phyloP scores from a whole-genome alignment of 2,113 vertebrate genomes.

The Triplophysa rosa region DNA sequence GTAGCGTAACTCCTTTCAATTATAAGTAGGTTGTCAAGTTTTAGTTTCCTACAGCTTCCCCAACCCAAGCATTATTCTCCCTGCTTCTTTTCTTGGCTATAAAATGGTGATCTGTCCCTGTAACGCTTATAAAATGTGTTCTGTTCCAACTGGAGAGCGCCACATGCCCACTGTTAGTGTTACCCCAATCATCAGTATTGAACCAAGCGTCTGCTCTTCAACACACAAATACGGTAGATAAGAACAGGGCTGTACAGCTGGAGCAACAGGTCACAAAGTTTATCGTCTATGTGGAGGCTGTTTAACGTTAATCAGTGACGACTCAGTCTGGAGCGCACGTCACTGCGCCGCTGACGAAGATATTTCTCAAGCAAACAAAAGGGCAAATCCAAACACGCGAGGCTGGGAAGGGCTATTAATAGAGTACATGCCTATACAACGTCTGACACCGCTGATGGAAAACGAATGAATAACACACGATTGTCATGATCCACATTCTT shows the following conservation, averaged over 20 bases:
- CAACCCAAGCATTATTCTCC: no score
- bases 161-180: slow-evolving; percentile 3
- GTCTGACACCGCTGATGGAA: neutral
- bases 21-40: no score
- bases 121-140: neutral
- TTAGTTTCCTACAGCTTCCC: no score
- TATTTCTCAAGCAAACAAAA: slow-evolving; percentile 48
- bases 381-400: slow-evolving; percentile 27
- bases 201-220: neutral
- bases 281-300: neutral
- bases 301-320: slow-evolving; percentile 54
- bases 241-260: neutral
- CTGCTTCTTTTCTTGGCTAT: neutral
- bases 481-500: neutral
- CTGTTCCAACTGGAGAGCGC: neutral
- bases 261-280: neutral
- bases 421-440: neutral
- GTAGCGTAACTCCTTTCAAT: no score
- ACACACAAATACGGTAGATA: slow-evolving; percentile 17
- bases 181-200: neutral
- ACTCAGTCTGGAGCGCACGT: slow-evolving; percentile 18
- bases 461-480: neutral
- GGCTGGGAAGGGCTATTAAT: slow-evolving; percentile 28
- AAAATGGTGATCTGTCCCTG: neutral
- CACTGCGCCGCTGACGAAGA: slow-evolving; percentile 33